A percentile compares a stretch with the other conserved stretches of the same genome.
phyloP scores from a whole-genome alignment of 2,797 vertebrate species.

The Falco rusticolus region DNA sequence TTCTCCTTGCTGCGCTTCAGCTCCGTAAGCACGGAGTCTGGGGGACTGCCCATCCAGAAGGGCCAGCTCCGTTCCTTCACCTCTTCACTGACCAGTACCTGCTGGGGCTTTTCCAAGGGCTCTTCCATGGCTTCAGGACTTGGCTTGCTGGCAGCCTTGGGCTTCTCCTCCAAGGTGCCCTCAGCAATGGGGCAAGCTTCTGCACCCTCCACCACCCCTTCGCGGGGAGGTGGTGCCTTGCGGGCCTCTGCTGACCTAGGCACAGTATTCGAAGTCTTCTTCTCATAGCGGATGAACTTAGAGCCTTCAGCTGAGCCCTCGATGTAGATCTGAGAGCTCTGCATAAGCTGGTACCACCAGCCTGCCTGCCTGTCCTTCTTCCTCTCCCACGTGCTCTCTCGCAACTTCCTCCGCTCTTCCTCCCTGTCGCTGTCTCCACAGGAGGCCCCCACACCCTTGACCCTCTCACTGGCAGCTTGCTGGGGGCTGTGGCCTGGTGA shows the following conservation, averaged over 20 bases:
- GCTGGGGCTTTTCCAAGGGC: constrained; percentile 50
- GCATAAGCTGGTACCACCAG: constrained; percentile 99
- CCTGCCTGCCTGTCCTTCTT: constrained; percentile 86
- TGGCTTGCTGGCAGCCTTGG: not conserved
- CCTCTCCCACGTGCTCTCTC: constrained; percentile 63
- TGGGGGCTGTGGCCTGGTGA: constrained; percentile 35
- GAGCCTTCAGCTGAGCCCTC: constrained; percentile 86
- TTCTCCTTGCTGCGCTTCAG: constrained; percentile 83
- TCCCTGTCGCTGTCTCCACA: constrained; percentile 70
- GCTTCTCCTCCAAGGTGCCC: constrained; percentile 2
- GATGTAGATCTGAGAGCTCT: constrained; percentile 97
- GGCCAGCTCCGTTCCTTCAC: constrained; percentile 77
- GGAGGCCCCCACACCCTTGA: constrained; percentile 80
- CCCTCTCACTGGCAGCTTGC: constrained; percentile 13
- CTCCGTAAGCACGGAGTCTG: constrained; percentile 88
- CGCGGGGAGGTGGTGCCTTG: constrained; percentile 84
- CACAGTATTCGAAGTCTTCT: constrained; percentile 67
- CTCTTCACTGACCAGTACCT: not conserved
- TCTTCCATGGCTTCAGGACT: constrained; percentile 6
- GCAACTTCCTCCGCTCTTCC: constrained; percentile 27
- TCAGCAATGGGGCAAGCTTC: constrained; percentile 84
- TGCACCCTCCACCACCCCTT: constrained; percentile 94
- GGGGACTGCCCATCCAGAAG: constrained; percentile 96
- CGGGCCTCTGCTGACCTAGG: constrained; percentile 2
- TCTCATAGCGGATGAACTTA: constrained; percentile 86